Evolutionary conservation across 2,888 invertebrate species (phyloP), one percentile per base, ranked within the genome.

Genomic region (Hemicrepidius hirtus): DNA sequence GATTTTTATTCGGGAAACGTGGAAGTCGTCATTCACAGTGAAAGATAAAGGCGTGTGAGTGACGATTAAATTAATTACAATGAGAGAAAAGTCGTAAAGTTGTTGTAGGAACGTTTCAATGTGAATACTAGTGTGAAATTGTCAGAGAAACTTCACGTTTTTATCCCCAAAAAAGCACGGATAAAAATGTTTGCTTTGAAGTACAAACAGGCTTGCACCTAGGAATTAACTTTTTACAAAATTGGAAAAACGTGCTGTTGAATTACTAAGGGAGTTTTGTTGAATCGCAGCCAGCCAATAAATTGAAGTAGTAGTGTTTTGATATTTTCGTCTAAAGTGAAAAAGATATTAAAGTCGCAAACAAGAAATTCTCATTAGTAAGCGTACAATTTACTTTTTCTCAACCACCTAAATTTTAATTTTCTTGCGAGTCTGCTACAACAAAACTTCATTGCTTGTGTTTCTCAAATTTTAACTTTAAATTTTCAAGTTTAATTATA

Each of bases 391-490:
- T 57, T 57, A 37, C 57, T 57, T 57, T 57, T 55, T 57, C 35
- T 35, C 57, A 10, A 37, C 35, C 10, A 57, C 57, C 57, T 57
- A 57, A 57, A 57, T 57, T 57, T 57, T 57, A 57, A 57, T 57
- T 57, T 57, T 57, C 57, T 57, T 57, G 10, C 37, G 32, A 24
- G 53, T 32, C 53, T 53, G 53, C 57, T 57, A 1, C 57, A 10
- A 37, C 50, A 50, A 24, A 50, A 50, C 50, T 50, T 50, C 21
- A 24, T 10, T 50, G 50, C 18, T 44, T 16, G 50, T 24, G 50
- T 50, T 50, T 18, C 57, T 20, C 13, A 37, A 18, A 40, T 21
- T 40, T 57, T 37, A 32, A 53, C 28, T 53, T 18, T 13, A 37
- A 35, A 37, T 57, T 57, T 57, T 57, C 37, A 57, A 57, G 18